Base-by-base conservation (phyloP, 2,888 invertebrate genomes). In the Andrena marginata region DNA sequence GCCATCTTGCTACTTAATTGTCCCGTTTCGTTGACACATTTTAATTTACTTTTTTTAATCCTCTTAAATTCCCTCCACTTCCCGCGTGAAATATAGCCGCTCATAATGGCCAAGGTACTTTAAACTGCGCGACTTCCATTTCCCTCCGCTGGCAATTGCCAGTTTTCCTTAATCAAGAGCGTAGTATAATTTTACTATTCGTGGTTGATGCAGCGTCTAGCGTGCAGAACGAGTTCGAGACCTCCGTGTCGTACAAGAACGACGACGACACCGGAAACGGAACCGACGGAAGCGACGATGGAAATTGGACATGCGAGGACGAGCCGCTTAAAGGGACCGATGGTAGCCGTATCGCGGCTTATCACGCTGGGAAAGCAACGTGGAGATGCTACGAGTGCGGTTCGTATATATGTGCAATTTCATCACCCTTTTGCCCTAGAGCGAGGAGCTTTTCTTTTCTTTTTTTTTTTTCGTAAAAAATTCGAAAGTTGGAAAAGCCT, bases 361-460 rank as follows among this genome's bases (percentile, higher is more conserved):
- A 94, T 73, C 92, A 93, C 48, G 91, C 94, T 26, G 91, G 90
- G 42, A 94, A 94, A 87, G 89, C 91, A 0, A 93, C 93, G 8
- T 94, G 94, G 94, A 91, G 92, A 71, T 94, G 94, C 75, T 93
- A 94, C 79, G 94, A 94, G 80, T 94, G 94, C 80, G 93, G 94
- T 94, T 83, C 88, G 91, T 88, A 63, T 42, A 13, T 23, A 26
- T 26, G 2, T 5, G 51, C 0, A 51, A 8, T 20, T 51, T 8
- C 8, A 6, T 20, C 8, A 2, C 2, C 7, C 51, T 8, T 7
- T 51, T 8, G 8, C 8, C 7, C 20, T 1, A 0, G 2, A 51
- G 20, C 20, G 51, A 2, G 20, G 20, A 51, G 2, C 8, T n/a
- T n/a, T n/a, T n/a, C n/a, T n/a, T n/a, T n/a, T n/a, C n/a, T n/a